Percentiles rank a stretch among this genome's conserved stretches.
Evolutionary conservation across 2,113 vertebrate genomes (phyloP).

Genomic region (Nicator chloris): DNA sequence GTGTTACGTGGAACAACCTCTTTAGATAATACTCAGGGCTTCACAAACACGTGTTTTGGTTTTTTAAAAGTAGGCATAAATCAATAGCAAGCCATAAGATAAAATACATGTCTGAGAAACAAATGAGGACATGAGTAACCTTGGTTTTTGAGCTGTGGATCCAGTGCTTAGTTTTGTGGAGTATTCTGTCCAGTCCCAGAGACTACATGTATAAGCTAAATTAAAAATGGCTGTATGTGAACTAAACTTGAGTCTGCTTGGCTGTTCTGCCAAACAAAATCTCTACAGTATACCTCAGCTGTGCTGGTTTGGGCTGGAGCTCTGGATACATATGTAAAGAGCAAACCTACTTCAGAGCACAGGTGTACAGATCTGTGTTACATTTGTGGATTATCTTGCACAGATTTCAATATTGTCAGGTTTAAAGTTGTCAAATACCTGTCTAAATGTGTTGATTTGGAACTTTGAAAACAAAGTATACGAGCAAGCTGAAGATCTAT

Average conservation of each 20-base stretch:
- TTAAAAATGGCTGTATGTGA: background rate
- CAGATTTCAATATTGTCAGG: background rate
- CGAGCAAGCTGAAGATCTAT: background rate
- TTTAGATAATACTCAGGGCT: background rate
- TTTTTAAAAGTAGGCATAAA: background rate
- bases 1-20: background rate
- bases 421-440: background rate
- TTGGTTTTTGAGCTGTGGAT: background rate
- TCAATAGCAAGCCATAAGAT: background rate
- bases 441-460: background rate
- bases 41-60: background rate
- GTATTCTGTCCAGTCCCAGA: background rate
- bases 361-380: background rate
- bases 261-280: background rate
- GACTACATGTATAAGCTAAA: background rate
- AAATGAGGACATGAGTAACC: background rate
- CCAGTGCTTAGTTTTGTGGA: background rate
- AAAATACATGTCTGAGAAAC: background rate
- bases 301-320: background rate
- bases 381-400: background rate
- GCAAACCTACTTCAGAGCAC: background rate
- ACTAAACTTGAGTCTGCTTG: background rate
- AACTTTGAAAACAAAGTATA: background rate
- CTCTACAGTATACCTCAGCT: background rate
- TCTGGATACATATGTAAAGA: background rate